These are phyloP conservation scores for Jordanella pulchra DNA, from an alignment of 2,797 vertebrate species.

Conservation along the genomic window DNA sequence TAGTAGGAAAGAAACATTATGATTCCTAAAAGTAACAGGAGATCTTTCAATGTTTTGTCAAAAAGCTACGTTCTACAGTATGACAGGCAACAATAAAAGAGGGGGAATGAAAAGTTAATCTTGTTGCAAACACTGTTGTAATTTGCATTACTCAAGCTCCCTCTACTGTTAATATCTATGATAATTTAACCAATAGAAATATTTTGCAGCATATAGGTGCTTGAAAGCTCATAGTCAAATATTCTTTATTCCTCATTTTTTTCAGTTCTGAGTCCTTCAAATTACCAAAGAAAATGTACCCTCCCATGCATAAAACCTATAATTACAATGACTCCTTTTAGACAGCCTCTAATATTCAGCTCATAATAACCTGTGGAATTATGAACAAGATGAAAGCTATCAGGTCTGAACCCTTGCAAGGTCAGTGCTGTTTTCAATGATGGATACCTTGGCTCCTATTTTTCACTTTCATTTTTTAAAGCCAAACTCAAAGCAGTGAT, in stretches of 20 bases:
- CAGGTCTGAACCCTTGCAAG: constrained; percentile 54
- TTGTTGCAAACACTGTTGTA: constrained; percentile 50
- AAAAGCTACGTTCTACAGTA: constrained; percentile 54
- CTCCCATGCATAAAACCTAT: constrained; percentile 79
- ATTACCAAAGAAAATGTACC: constrained; percentile 75
- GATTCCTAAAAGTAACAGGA: constrained; percentile 54
- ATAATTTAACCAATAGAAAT: constrained; percentile 58
- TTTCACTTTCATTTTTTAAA: constrained; percentile 34
- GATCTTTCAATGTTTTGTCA: constrained; percentile 43
- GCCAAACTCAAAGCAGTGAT: constrained; percentile 36
- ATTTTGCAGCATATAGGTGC: constrained; percentile 41
- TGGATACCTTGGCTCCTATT: constrained; percentile 37
- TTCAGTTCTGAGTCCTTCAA: constrained; percentile 59
- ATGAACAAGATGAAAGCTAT: constrained; percentile 74
- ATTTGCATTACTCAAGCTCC: constrained; percentile 71
- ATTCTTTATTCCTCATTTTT: constrained; percentile 44
- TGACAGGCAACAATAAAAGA: constrained; percentile 60
- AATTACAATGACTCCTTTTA: constrained; percentile 78
- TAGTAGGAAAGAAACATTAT: constrained; percentile 30
- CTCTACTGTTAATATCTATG: constrained; percentile 69
- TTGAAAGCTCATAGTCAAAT: constrained; percentile 37
- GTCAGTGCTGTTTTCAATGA: constrained; percentile 56
- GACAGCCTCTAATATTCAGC: constrained; percentile 74
- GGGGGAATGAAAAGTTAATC: constrained; percentile 63
- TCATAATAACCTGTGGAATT: constrained; percentile 74